Evolutionary conservation across 2,113 vertebrate genomes (phyloP).

Genomic region (Nerophis ophidion): DNA sequence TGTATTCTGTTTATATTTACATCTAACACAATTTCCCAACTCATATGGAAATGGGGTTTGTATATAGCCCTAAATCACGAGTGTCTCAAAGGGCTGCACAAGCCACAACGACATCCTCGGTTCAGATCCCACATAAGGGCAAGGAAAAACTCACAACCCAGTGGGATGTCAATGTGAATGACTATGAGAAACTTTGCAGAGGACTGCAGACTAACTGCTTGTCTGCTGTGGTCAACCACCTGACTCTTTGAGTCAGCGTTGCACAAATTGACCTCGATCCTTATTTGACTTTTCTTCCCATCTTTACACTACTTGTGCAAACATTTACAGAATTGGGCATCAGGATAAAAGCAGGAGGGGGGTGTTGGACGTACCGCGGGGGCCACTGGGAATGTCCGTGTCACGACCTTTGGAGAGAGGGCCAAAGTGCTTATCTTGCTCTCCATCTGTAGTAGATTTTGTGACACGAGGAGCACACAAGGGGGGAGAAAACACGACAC

Average conservation of each 20-base stretch:
- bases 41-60: too few relatives aligned
- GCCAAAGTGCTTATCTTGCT: slow-evolving; percentile 64
- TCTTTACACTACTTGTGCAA: slow-evolving; percentile 11
- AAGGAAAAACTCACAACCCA: too few relatives aligned
- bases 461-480: slow-evolving; percentile 59
- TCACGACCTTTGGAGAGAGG: slow-evolving; percentile 65
- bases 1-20: too few relatives aligned
- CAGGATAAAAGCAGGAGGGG: slow-evolving; percentile 24
- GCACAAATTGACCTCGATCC: slow-evolving; percentile 6
- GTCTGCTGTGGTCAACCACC: slow-evolving; percentile 17
- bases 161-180: too few relatives aligned
- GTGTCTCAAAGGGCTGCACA: too few relatives aligned
- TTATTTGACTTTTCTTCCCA: slow-evolving; percentile 5
- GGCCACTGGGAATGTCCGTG: slow-evolving; percentile 70
- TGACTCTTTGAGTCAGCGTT: slow-evolving; percentile 16
- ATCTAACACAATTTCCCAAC: too few relatives aligned
- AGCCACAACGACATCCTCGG: too few relatives aligned
- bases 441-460: slow-evolving; percentile 70
- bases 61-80: too few relatives aligned
- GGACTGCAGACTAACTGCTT: slow-evolving; percentile 46
- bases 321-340: slow-evolving; percentile 28
- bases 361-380: slow-evolving; percentile 51
- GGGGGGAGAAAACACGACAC: slow-evolving; percentile 38
- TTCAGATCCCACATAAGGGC: too few relatives aligned
- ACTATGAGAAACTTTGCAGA: too few relatives aligned